These are phyloP conservation scores for Micropterix aruncella DNA, from an alignment of 2,888 invertebrate genomes.

Conservation along the genomic window DNA sequence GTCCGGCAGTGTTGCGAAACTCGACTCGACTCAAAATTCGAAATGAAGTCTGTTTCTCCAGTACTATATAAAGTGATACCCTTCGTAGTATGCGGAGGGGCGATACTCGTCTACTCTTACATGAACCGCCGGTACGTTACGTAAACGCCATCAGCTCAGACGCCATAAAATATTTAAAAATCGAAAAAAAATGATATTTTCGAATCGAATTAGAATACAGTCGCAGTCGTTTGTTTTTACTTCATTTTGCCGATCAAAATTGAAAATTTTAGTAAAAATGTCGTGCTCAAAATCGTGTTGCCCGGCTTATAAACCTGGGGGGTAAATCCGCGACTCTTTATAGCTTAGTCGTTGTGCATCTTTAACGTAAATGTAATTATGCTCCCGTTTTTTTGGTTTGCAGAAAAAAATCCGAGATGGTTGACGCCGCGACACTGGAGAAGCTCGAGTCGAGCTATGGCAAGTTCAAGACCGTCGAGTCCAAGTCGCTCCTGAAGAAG, in stretches of 20 bases:
- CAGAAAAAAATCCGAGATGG: conserved; percentile 71
- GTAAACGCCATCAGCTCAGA: too few relatives aligned
- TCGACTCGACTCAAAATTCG: conserved; percentile 8
- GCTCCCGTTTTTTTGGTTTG: conserved; percentile 23
- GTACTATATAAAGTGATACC: conserved; percentile 37
- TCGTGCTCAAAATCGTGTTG: too few relatives aligned
- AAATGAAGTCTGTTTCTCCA: conserved; percentile 16
- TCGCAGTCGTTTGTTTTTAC: too few relatives aligned
- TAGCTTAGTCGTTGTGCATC: too few relatives aligned
- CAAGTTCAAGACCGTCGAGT: conserved; percentile 78
- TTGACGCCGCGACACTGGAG: conserved; percentile 81
- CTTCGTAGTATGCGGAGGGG: conserved; percentile 36
- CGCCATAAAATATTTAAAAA: too few relatives aligned
- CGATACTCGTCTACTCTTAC: conserved; percentile 33
- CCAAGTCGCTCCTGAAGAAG: conserved; percentile 94
- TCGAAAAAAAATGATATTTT: too few relatives aligned
- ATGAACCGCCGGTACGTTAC: conserved; percentile 38
- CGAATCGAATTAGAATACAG: too few relatives aligned
- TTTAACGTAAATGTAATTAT: conserved; percentile 9
- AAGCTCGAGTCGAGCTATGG: conserved; percentile 85
- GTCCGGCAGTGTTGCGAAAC: conserved; percentile 19
- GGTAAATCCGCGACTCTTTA: too few relatives aligned
- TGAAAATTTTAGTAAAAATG: too few relatives aligned
- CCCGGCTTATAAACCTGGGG: too few relatives aligned
- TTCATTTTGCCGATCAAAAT: too few relatives aligned